phyloP scores from a whole-genome alignment of 2,888 invertebrate species.

The Tortrix viridana region DNA sequence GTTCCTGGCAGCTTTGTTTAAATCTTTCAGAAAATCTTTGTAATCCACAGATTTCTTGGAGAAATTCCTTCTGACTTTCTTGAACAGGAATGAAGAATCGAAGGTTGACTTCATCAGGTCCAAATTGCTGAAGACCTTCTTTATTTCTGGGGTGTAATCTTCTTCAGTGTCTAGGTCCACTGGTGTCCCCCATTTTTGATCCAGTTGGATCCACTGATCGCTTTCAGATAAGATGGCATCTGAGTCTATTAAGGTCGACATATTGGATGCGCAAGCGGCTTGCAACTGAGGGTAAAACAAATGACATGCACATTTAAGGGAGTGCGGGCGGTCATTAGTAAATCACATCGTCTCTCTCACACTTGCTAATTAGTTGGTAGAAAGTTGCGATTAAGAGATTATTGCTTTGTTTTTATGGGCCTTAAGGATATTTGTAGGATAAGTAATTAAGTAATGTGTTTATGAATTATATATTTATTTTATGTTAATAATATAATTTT shows the following conservation, averaged over 20 bases:
- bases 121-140: conserved; percentile 31
- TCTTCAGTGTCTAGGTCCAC: conserved; percentile 42
- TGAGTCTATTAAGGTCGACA: conserved; percentile 54
- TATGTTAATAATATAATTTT: too few species aligned
- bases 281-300: conserved; percentile 14
- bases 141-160: conserved; percentile 19
- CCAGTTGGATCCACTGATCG: conserved; percentile 40
- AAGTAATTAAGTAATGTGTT: too few species aligned
- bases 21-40: conserved; percentile 37
- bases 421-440: not conserved
- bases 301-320: not conserved
- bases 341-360: conserved; percentile 7
- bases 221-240: conserved; percentile 57
- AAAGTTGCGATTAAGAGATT: not conserved
- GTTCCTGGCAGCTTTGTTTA: conserved; percentile 23
- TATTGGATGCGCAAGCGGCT: conserved; percentile 7
- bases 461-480: too few species aligned
- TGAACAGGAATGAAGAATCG: conserved; percentile 39
- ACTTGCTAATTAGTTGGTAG: not conserved
- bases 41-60: conserved; percentile 37
- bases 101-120: conserved; percentile 39
- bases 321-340: conserved; percentile 15
- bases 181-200: conserved; percentile 41
- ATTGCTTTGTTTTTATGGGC: not conserved
- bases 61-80: conserved; percentile 25